A percentile compares a stretch with the other conserved stretches of the same genome.
phyloP scores from a whole-genome alignment of 2,797 vertebrate species.

The Hemitrygon akajei region DNA sequence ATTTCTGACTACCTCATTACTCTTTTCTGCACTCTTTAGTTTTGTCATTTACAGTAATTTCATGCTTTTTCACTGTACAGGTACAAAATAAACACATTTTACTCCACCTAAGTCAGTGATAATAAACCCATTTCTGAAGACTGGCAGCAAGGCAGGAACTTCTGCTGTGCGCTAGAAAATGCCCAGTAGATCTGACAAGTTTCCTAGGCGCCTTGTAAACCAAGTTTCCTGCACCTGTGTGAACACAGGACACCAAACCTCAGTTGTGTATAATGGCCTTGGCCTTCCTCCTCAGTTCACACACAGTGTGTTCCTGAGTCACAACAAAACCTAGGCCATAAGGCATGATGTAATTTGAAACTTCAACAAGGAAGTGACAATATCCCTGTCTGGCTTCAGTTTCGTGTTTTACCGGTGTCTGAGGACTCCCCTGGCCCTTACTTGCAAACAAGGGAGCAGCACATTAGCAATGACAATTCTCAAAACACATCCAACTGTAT shows the following conservation, averaged over 20 bases:
- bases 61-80: too few relatives aligned
- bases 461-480: neutral
- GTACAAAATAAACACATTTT: too few relatives aligned
- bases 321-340: neutral
- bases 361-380: conserved; percentile 13
- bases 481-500: too few relatives aligned
- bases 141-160: neutral
- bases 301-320: neutral
- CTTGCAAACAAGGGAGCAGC: neutral
- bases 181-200: neutral
- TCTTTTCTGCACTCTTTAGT: too few relatives aligned
- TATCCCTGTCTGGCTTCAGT: neutral
- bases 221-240: neutral
- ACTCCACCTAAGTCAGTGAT: too few relatives aligned
- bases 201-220: neutral
- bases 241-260: too few relatives aligned
- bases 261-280: neutral
- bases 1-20: too few relatives aligned
- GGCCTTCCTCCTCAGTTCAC: neutral
- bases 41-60: too few relatives aligned
- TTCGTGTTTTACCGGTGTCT: neutral
- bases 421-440: neutral
- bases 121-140: too few relatives aligned
- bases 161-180: neutral
- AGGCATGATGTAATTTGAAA: neutral